Base-by-base conservation (phyloP, 2,888 invertebrate species). In the Hipparchia semele region DNA sequence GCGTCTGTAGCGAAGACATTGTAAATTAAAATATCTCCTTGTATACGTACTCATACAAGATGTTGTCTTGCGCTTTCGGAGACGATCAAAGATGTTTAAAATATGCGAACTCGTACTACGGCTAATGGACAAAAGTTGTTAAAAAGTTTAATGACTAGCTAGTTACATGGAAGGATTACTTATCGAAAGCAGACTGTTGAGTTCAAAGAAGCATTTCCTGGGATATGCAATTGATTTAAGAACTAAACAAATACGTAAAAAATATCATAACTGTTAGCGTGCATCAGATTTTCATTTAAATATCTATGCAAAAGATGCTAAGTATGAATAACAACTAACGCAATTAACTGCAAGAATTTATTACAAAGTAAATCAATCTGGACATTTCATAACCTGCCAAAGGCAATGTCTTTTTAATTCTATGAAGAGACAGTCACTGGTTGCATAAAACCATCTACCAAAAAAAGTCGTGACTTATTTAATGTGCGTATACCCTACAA, bases 391-490 rank as follows among this genome's bases (percentile, higher is more conserved):
- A 56, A 56, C n/a, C 6, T 56, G n/a, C 2, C 56, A n/a, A 13
- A 13, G 56, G 7, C 53, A 56, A 39, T 61, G 46, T n/a, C 60
- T 12, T 46, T n/a, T 61, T 61, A n/a, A n/a, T 4, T n/a, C 45
- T 46, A 61, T n/a, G 45, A 7, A 61, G 45, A 46, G 61, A n/a
- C 46, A 7, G 7, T 46, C 46, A 49, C 49, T 62, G 62, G 56
- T 56, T 56, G 7, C 9, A 46, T 23, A 61, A 12, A 61, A 61
- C 45, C 45, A 56, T 8, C 58, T 8, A 58, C 58, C 23, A 58
- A 58, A 7, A 23, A 58, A 58, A 58, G 58, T 58, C 58, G 58
- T 58, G 58, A 58, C 58, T 58, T 58, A 58, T 58, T 53, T 58
- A 23, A 58, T 56, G 13, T 56, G 56, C 23, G 23, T 58, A 13